Base-by-base conservation (phyloP, 1,140 invertebrate genomes). In the Cryptotermes secundus region DNA sequence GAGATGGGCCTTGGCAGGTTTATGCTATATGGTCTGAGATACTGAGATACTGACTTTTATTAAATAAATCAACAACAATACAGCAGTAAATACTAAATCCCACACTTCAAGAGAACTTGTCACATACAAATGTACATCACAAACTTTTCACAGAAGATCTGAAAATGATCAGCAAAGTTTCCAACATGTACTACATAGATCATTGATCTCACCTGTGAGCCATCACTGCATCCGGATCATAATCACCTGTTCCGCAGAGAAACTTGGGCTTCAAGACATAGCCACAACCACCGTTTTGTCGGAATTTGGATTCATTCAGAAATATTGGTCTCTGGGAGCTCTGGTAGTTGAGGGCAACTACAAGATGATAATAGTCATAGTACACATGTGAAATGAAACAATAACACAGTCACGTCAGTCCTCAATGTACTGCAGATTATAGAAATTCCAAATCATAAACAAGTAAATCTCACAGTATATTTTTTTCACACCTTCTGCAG, bases 231-330 rank as follows among this genome's bases (percentile, higher is more conserved):
- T 82, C 38, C 12, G 81, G 81, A 82, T 82, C 38, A 34, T 82
- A 82, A 14, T 31, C 35, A 26, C 4, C 14, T 24, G 22, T 24
- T 31, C 31, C 59, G n/a, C 83, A 24, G 1, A 84, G 38, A 34
- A 87, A 88, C 42, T 88, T 85, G 38, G 91, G 91, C 87, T 95
- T 95, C 19, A 95, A 87, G 1, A 95, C 91, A 88, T 93, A 95
- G 9, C 94, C 94, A 89, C 93, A 95, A 26, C 88, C 89, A 65
- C 93, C 94, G 88, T 95, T 95, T 49, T 91, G 90, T 7, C 87
- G 84, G 88, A 95, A 95, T 86, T 90, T 90, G 0, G 92, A 93
- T 86, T 91, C 89, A 87, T 94, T 92, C 36, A 92, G 87, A 86
- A 92, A 91, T 88, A 91, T 93, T 85, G 92, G 88, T 35, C 91